phyloP scores from a whole-genome alignment of 2,888 invertebrate species.

The Pteria penguin region DNA sequence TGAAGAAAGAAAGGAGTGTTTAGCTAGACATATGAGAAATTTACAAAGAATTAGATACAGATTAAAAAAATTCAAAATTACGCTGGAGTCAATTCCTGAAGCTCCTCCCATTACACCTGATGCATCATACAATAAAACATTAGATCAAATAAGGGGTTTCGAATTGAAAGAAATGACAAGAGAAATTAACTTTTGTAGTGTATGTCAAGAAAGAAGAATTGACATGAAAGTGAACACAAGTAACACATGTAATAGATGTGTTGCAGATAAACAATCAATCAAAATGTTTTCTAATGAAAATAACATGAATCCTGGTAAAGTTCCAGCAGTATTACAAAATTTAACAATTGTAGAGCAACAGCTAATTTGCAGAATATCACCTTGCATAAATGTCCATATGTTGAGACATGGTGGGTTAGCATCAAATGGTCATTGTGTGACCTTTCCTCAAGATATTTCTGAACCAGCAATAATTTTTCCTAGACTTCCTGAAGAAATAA shows the following conservation, averaged over 20 bases:
- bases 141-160: not conserved
- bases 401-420: constrained; percentile 46
- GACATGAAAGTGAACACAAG: not conserved
- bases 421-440: not conserved
- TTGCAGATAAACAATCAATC: not conserved
- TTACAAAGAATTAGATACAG: not conserved
- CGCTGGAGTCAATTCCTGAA: not conserved
- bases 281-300: not conserved
- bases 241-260: not conserved
- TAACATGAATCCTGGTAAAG: constrained; percentile 40
- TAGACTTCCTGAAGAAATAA: constrained; percentile 20
- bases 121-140: not conserved
- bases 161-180: not conserved
- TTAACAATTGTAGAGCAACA: constrained; percentile 50
- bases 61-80: not conserved
- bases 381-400: constrained; percentile 29
- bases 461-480: constrained; percentile 31
- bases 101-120: not conserved
- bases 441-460: constrained; percentile 36
- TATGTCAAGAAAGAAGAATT: not conserved
- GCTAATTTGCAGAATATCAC: constrained; percentile 41
- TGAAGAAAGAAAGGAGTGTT: not conserved
- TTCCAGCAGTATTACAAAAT: constrained; percentile 28
- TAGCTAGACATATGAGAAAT: not conserved
- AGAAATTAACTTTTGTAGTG: not conserved